Conservation (phyloP, 2,888 invertebrate species). For the Drosophila subquinaria region DNA sequence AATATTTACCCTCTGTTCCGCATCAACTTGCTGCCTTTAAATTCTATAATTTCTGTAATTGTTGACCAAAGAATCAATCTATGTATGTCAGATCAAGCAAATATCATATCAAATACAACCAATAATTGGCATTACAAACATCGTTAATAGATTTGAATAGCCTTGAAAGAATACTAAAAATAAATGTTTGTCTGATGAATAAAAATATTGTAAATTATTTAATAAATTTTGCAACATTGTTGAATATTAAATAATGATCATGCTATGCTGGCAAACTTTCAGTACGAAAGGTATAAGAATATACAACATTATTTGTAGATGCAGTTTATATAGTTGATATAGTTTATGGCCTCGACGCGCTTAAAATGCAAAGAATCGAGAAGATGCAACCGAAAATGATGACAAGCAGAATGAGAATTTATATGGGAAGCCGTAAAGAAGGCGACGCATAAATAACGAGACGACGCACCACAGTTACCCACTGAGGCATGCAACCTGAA, state of each 20-base stretch:
- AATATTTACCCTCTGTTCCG: too few species aligned
- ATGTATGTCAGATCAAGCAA: too few species aligned
- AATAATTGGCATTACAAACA: not conserved
- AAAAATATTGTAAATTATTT: not conserved
- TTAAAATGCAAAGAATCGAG: conserved; percentile 39
- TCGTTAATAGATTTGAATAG: not conserved
- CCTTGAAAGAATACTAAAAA: conserved; percentile 1
- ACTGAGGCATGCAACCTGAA: conserved; percentile 68
- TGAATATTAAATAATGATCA: conserved; percentile 17
- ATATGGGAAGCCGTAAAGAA: conserved; percentile 81
- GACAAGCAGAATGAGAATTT: conserved; percentile 78
- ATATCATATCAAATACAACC: not conserved
- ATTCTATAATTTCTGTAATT: too few species aligned
- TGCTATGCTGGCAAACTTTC: conserved; percentile 18
- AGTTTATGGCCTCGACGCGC: conserved; percentile 51
- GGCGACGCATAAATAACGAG: conserved; percentile 66
- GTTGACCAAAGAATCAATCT: not conserved
- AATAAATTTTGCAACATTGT: conserved; percentile 30
- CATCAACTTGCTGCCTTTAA: too few species aligned
- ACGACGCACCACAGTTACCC: conserved; percentile 44
- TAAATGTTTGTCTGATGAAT: not conserved
- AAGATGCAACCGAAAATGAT: conserved; percentile 54
- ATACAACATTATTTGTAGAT: not conserved
- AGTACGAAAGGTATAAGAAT: conserved; percentile 2
- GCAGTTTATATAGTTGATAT: not conserved